These are phyloP conservation scores for Pelobates fuscus DNA, from an alignment of 2,113 vertebrate species.

Conservation along the genomic window DNA sequence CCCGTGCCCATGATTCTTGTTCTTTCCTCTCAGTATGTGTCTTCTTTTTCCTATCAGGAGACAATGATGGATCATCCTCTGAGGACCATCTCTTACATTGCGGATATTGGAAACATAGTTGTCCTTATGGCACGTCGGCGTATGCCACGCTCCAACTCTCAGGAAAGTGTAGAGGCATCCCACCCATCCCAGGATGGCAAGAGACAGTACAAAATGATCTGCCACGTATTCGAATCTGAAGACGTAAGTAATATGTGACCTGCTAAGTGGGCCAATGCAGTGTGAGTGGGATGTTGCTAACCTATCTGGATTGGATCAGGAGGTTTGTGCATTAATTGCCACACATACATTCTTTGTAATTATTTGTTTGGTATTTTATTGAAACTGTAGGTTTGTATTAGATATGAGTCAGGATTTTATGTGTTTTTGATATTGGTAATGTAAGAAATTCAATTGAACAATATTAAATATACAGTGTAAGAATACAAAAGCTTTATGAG, in stretches of 20 bases:
- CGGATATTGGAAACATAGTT: conserved; percentile 94
- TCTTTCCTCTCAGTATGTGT: not conserved
- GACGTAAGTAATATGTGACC: conserved; percentile 78
- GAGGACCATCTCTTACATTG: conserved; percentile 94
- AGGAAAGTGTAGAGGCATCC: conserved; percentile 87
- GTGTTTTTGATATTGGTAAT: too few species aligned
- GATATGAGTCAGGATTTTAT: too few species aligned
- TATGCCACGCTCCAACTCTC: conserved; percentile 87
- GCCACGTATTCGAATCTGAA: conserved; percentile 96
- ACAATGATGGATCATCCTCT: conserved; percentile 98
- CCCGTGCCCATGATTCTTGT: not conserved
- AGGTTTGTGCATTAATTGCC: too few species aligned
- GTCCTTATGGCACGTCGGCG: conserved; percentile 93
- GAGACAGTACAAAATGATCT: conserved; percentile 97
- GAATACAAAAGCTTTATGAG: too few species aligned
- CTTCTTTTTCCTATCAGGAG: conserved; percentile 69
- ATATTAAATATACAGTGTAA: too few species aligned
- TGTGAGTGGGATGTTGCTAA: not conserved
- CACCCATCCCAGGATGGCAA: conserved; percentile 89
- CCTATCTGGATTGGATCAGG: too few species aligned
- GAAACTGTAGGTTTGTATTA: too few species aligned
- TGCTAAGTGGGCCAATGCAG: not conserved
- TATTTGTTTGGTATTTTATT: too few species aligned
- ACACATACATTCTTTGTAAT: too few species aligned
- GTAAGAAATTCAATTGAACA: too few species aligned